phyloP scores from a whole-genome alignment of 2,888 invertebrate species.

The Anaspis maculata region DNA sequence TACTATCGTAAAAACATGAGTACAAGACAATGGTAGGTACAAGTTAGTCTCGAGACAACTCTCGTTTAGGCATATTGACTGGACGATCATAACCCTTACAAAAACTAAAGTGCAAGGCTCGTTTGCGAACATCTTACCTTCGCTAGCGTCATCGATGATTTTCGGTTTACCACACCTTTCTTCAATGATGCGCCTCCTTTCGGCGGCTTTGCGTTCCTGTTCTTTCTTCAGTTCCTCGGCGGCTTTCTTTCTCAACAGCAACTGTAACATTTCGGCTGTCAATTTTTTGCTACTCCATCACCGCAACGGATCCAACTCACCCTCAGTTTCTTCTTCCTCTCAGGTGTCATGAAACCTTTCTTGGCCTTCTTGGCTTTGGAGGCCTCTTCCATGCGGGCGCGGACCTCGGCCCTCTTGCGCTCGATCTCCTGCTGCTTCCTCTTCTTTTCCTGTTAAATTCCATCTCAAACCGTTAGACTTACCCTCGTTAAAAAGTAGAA shows the following conservation, averaged over 20 bases:
- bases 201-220: constrained; percentile 97
- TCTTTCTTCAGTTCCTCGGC: constrained; percentile 99
- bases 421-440: constrained; percentile 97
- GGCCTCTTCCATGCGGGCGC: constrained; percentile 97
- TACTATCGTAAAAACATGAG: no score
- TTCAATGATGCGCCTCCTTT: constrained; percentile 94
- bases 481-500: no score
- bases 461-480: no score
- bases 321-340: constrained; percentile 99
- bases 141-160: constrained; percentile 84
- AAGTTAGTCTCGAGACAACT: no score
- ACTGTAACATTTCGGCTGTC: constrained; percentile 52
- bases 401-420: constrained; percentile 97
- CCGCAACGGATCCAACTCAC: constrained; percentile 54
- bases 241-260: constrained; percentile 99
- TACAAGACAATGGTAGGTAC: no score
- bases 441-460: constrained; percentile 75
- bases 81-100: no score
- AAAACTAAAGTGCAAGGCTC: no score
- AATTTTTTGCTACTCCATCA: constrained; percentile 7
- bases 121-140: constrained; percentile 72
- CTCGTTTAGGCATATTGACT: no score
- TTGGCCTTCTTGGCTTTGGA: constrained; percentile 98
- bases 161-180: constrained; percentile 91
- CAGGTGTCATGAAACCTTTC: constrained; percentile 99